Conservation (phyloP, 23 tunicate species). For the Halocynthia roretzi region DNA sequence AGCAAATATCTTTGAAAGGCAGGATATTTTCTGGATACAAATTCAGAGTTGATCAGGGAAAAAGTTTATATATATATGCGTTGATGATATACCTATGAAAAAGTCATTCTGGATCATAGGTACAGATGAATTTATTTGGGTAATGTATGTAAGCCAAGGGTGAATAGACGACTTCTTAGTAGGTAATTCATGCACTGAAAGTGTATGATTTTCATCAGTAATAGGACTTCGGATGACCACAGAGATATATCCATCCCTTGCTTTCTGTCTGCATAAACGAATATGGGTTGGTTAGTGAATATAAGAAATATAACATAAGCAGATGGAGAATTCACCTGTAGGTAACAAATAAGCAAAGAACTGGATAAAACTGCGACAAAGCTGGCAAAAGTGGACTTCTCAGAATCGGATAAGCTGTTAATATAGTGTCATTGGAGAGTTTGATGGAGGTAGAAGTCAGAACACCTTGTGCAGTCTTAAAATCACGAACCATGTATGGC, state of each 20-base stretch:
- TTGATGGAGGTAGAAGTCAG: constrained; percentile 24
- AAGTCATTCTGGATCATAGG: constrained; percentile 15
- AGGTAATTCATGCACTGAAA: constrained; percentile 24
- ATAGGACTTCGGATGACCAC: constrained; percentile 30
- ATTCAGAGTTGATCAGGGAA: background rate
- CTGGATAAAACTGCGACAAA: constrained; percentile 43
- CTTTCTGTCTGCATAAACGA: constrained; percentile 36
- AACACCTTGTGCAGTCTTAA: constrained; percentile 15
- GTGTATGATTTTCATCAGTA: background rate
- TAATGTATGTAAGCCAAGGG: constrained; percentile 52
- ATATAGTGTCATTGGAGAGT: background rate
- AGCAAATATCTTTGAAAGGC: background rate
- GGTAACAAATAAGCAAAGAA: constrained; percentile 40
- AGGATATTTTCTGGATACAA: background rate
- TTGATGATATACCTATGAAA: constrained; percentile 13
- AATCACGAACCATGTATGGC: constrained; percentile 39
- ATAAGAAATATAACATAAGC: background rate
- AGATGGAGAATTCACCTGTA: constrained; percentile 40
- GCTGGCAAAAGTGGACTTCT: constrained; percentile 53
- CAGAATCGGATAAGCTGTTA: constrained; percentile 18
- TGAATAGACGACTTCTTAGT: constrained; percentile 5
- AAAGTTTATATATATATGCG: background rate
- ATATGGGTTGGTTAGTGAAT: background rate
- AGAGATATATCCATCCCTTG: constrained; percentile 28
- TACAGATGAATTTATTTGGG: constrained; percentile 41